phyloP scores from a whole-genome alignment of 2,113 vertebrate genomes.

The Danio rerio region DNA sequence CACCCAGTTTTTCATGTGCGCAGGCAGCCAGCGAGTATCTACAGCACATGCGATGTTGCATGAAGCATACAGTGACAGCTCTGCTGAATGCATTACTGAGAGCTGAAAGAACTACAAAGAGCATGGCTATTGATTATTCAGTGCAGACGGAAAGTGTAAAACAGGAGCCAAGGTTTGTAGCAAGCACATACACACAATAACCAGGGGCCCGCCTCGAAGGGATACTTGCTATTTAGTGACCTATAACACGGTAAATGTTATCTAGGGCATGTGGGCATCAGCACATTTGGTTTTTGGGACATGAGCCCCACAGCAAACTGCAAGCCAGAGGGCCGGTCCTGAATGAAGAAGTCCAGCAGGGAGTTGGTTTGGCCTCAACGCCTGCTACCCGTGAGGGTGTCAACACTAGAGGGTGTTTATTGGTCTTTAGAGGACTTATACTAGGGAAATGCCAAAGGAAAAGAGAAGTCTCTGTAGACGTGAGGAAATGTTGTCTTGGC shows the following conservation, averaged over 20 bases:
- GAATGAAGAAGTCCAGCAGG: conserved; percentile 40
- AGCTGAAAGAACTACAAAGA: conserved; percentile 21
- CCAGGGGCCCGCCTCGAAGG: conserved; percentile 63
- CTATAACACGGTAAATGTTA: conserved; percentile 77
- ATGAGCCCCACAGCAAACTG: conserved; percentile 42
- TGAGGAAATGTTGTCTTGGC: conserved; percentile 32
- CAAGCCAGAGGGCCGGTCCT: conserved; percentile 40
- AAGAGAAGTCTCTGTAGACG: conserved; percentile 45
- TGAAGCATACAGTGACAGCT: neutral
- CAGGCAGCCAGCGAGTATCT: neutral
- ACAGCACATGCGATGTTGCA: neutral
- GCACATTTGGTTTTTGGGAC: conserved; percentile 57
- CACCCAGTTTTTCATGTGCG: conserved; percentile 13
- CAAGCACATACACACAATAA: conserved; percentile 32
- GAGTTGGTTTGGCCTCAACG: neutral
- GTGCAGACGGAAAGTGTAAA: conserved; percentile 30
- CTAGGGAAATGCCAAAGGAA: conserved; percentile 60
- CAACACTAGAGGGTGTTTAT: conserved; percentile 12
- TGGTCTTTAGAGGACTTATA: conserved; percentile 53
- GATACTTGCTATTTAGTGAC: conserved; percentile 79
- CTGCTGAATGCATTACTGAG: conserved; percentile 33
- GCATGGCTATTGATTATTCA: conserved; percentile 39
- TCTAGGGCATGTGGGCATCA: conserved; percentile 66
- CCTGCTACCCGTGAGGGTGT: neutral
- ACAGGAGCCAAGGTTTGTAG: conserved; percentile 33